Evolutionary conservation across 2,113 vertebrate genomes (phyloP).

Genomic region (Alligator mississippiensis): DNA sequence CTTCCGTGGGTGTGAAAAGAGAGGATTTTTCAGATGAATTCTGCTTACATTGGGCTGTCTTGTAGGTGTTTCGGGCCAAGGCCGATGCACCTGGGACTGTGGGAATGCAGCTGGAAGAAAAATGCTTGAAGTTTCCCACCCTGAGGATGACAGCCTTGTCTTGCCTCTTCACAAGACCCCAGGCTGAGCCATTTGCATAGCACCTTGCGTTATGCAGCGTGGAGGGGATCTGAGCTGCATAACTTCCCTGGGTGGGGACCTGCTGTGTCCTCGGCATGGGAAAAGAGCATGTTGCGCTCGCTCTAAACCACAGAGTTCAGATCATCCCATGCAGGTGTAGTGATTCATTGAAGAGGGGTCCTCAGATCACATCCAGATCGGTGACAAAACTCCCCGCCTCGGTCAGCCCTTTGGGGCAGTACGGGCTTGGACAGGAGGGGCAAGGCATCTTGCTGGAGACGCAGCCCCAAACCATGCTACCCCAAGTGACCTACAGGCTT

Average conservation of each 20-base stretch:
- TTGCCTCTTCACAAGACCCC: neutral
- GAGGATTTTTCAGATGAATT: neutral
- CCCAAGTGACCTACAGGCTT: too few relatives aligned
- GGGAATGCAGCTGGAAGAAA: neutral
- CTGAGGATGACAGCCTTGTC: neutral
- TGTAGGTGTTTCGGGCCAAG: neutral
- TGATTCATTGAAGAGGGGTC: too few relatives aligned
- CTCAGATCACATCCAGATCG: too few relatives aligned
- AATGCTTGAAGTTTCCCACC: neutral
- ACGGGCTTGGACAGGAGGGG: neutral
- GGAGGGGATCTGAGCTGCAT: neutral
- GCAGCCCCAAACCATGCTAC: too few relatives aligned
- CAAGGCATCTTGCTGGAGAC: neutral
- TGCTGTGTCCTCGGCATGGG: neutral
- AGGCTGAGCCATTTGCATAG: neutral
- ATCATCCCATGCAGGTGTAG: too few relatives aligned
- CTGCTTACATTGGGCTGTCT: neutral
- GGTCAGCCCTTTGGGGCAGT: too few relatives aligned
- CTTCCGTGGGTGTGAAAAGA: neutral
- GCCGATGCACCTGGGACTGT: neutral
- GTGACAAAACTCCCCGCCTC: too few relatives aligned
- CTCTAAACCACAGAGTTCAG: too few relatives aligned
- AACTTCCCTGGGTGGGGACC: neutral
- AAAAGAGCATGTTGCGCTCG: neutral
- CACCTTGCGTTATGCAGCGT: neutral